Base-by-base conservation (phyloP, 1,140 invertebrate species). In the Leucophenga varia region DNA sequence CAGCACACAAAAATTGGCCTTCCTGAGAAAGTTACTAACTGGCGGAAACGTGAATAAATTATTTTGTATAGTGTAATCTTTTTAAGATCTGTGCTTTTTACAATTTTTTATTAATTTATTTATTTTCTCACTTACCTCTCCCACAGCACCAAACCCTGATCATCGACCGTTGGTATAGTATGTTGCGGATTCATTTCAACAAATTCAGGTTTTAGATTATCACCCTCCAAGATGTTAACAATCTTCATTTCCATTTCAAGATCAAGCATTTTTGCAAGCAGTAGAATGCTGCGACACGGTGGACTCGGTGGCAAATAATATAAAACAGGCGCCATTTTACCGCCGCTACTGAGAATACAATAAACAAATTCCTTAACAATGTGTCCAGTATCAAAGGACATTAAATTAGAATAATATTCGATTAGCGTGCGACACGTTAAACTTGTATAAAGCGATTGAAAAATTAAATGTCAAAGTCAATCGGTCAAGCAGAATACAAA, bases 161-260 rank as follows among this genome's bases (percentile, higher is more conserved):
- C 86, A 52, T 84, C 80, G n/a, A 88, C 77, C 1, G 84, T 82
- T 16, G 86, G 86, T 47, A 88, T 71, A n/a, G 79, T 81, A 52
- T 86, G 85, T 39, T 82, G 80, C 3, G 82, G 82, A 75, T 84
- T 86, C 40, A 88, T 77, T 79, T 81, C 49, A 48, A 73, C 53
- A 47, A 72, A 82, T 47, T 82, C 79, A 3, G 79, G 76, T 19
- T 74, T 77, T 20, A 78, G 50, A 17, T 82, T 74, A 36, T 84
- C 82, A 1, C 80, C 81, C 48, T 74, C 69, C 9, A 77, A 30
- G 10, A 80, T 63, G 55, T 86, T 76, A 16, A 83, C 43, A 16
- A 60, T 47, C 60, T 78, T 78, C n/a, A 82, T 55, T 38, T 83
- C 78, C 21, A 83, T 56, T 25, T 78, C 56, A 6, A 84, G 44